Evolutionary conservation across 2,888 invertebrate genomes (phyloP).

Genomic region (Acleris emargana): DNA sequence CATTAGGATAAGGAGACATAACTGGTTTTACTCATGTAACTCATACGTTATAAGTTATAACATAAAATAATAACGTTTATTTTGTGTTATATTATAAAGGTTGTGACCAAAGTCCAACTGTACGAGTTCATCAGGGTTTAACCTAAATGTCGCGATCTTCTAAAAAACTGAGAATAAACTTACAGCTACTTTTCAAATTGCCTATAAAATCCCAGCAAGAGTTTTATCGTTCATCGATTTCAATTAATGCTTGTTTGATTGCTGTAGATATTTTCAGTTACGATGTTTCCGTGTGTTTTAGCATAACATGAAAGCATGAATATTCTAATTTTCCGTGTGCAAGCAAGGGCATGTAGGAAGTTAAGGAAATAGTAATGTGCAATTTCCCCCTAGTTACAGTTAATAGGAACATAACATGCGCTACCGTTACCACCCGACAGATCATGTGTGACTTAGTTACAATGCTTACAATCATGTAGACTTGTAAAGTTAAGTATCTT

Average conservation of each 20-base stretch:
- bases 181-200: not conserved
- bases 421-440: slow-evolving; percentile 44
- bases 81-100: too few species aligned
- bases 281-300: slow-evolving; percentile 17
- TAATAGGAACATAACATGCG: slow-evolving; percentile 45
- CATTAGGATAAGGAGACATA: too few species aligned
- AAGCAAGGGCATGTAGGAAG: slow-evolving; percentile 41
- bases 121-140: too few species aligned
- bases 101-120: too few species aligned
- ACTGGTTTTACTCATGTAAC: too few species aligned
- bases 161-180: not conserved
- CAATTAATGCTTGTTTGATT: slow-evolving; percentile 9
- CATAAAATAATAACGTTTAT: too few species aligned
- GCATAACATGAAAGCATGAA: slow-evolving; percentile 40
- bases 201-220: not conserved
- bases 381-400: slow-evolving; percentile 47
- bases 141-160: too few species aligned
- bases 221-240: slow-evolving; percentile 6
- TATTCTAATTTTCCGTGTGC: slow-evolving; percentile 37
- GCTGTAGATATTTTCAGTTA: slow-evolving; percentile 21
- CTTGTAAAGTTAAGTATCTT: slow-evolving; percentile 10
- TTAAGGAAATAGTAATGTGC: slow-evolving; percentile 39
- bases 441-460: slow-evolving; percentile 43
- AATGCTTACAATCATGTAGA: too few species aligned
- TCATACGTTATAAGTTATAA: too few species aligned